Conservation (phyloP, 2,888 invertebrate genomes). For the Xestia sexstrigata region DNA sequence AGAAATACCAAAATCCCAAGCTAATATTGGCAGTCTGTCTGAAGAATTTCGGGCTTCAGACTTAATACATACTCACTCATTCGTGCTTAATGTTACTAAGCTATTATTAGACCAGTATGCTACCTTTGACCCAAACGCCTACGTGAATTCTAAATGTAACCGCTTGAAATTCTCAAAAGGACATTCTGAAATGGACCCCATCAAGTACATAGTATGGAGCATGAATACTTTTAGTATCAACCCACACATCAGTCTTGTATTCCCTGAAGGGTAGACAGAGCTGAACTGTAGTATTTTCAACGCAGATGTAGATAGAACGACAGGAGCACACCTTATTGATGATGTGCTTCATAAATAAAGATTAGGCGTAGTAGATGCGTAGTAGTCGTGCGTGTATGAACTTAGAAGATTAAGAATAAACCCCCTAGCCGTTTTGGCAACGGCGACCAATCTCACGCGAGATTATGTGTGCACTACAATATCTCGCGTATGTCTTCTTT, state of each 20-base stretch:
- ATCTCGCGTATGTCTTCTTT: no score
- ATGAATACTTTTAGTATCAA: neutral
- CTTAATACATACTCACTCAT: neutral
- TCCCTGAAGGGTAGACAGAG: neutral
- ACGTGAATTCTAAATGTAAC: conserved; percentile 23
- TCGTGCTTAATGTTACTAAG: neutral
- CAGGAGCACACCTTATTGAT: neutral
- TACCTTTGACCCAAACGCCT: conserved; percentile 22
- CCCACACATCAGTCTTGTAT: neutral
- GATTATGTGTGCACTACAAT: no score
- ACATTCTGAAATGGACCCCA: neutral
- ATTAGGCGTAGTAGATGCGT: no score
- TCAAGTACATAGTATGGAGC: neutral
- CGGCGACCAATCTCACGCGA: no score
- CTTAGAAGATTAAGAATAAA: neutral
- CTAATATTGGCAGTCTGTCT: neutral
- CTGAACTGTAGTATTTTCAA: neutral
- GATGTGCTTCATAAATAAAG: neutral
- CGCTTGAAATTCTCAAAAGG: conserved; percentile 6
- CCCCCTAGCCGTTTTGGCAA: no score
- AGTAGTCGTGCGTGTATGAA: neutral
- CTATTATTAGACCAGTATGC: conserved; percentile 10
- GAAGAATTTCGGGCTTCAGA: neutral
- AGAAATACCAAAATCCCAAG: neutral
- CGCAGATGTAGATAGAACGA: neutral